Percentiles rank a stretch among this genome's conserved stretches.
Evolutionary conservation across 1,140 invertebrate species (phyloP).

Genomic region (Thaumatotibia leucotreta): DNA sequence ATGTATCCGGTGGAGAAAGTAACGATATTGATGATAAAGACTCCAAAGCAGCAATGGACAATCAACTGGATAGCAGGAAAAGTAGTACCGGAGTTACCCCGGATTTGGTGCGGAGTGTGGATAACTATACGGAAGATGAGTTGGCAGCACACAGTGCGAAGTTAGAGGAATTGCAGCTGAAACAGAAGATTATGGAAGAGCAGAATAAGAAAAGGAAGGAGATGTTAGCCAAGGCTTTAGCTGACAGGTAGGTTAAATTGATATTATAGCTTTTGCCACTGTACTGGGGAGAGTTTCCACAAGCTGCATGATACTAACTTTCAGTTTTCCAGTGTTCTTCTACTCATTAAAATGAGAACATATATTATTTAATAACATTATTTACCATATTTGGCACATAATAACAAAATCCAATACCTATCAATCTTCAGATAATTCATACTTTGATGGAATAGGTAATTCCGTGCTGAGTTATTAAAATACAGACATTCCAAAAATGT

Average conservation of each 20-base stretch:
- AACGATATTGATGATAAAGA: constrained; percentile 28
- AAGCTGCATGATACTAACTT: too few relatives aligned
- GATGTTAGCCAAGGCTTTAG: constrained; percentile 83
- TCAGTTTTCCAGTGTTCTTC: too few relatives aligned
- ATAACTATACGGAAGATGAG: constrained; percentile 62
- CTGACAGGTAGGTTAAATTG: constrained; percentile 78
- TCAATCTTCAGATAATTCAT: too few relatives aligned
- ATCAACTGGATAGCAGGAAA: constrained; percentile 32
- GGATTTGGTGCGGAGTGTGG: constrained; percentile 55
- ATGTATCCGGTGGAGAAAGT: constrained; percentile 14
- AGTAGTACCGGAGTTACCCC: constrained; percentile 36
- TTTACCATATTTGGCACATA: too few relatives aligned
- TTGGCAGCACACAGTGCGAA: constrained; percentile 54
- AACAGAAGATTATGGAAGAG: constrained; percentile 86
- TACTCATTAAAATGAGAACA: too few relatives aligned
- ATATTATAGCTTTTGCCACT: too few relatives aligned
- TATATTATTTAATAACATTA: too few relatives aligned
- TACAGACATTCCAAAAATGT: too few relatives aligned
- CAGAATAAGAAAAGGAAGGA: constrained; percentile 86
- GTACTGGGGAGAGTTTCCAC: too few relatives aligned
- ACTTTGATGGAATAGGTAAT: too few relatives aligned
- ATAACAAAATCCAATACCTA: too few relatives aligned
- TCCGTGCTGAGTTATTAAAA: too few relatives aligned
- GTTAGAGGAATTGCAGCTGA: constrained; percentile 81
- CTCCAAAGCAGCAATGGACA: constrained; percentile 14